phyloP scores from a whole-genome alignment of 2,888 invertebrate genomes.

The Melanchra persicariae region DNA sequence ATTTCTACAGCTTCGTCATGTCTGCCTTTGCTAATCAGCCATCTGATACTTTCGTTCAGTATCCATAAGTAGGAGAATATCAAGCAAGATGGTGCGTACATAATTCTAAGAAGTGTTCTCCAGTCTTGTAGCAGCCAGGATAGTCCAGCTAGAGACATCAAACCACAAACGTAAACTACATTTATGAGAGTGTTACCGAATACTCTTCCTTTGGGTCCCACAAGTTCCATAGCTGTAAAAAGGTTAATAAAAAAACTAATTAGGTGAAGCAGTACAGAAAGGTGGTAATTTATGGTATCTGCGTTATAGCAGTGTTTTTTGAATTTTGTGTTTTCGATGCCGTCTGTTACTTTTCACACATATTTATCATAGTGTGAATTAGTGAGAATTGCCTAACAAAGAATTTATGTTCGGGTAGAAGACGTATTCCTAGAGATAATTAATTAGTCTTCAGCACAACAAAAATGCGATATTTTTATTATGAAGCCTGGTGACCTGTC shows the following conservation, averaged over 20 bases:
- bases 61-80: conserved; percentile 93
- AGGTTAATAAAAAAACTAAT: no score
- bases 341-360: background rate
- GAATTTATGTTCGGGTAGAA: background rate
- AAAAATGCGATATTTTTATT: no score
- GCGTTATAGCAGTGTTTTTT: no score
- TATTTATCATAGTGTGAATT: background rate
- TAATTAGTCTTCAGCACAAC: no score
- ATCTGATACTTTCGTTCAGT: conserved; percentile 94
- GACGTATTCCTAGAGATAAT: background rate
- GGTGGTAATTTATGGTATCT: no score
- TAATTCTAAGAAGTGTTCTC: conserved; percentile 92
- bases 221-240: conserved; percentile 93
- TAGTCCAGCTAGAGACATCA: conserved; percentile 92
- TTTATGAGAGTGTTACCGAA: conserved; percentile 94
- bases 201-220: conserved; percentile 94
- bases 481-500: no score
- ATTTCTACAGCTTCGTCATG: conserved; percentile 92
- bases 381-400: background rate
- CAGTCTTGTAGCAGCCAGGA: conserved; percentile 94
- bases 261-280: no score
- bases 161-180: conserved; percentile 93
- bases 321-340: background rate
- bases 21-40: conserved; percentile 93
- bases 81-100: conserved; percentile 93